A percentile compares a stretch with the other conserved stretches of the same genome.
Evolutionary conservation across 2,888 invertebrate species (phyloP).

Genomic region (Meta bourneti): DNA sequence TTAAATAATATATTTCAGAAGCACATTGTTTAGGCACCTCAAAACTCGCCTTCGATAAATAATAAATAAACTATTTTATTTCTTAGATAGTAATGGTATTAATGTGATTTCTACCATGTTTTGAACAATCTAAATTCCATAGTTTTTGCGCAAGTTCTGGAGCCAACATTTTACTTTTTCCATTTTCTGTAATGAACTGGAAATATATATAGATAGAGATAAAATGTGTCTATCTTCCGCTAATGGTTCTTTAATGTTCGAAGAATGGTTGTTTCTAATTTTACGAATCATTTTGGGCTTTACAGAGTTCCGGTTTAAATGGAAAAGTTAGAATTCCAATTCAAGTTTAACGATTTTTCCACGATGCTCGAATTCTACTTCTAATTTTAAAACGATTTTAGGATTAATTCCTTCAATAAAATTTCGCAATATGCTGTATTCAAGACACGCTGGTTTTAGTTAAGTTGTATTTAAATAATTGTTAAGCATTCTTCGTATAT

Average conservation of each 20-base stretch:
- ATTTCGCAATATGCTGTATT: too few species aligned
- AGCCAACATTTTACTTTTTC: background rate
- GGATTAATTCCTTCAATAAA: too few species aligned
- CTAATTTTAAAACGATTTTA: background rate
- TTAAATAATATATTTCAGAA: too few species aligned
- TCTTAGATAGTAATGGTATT: background rate
- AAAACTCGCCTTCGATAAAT: background rate
- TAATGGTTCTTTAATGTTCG: conserved; percentile 22
- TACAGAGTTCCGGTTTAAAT: background rate
- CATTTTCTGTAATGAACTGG: background rate
- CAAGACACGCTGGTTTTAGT: too few species aligned
- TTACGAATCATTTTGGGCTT: background rate
- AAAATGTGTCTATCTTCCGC: background rate
- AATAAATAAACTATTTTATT: background rate
- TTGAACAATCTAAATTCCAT: background rate
- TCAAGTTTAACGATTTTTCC: background rate
- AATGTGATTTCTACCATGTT: background rate
- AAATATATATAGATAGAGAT: background rate
- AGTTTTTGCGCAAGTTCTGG: background rate
- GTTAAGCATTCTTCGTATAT: too few species aligned
- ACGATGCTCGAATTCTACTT: background rate
- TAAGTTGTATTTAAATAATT: too few species aligned
- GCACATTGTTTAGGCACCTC: too few species aligned
- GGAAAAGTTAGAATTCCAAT: background rate
- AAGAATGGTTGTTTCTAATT: background rate